Base-by-base conservation (phyloP, 2,797 vertebrate genomes). In the Chelon labrosus region DNA sequence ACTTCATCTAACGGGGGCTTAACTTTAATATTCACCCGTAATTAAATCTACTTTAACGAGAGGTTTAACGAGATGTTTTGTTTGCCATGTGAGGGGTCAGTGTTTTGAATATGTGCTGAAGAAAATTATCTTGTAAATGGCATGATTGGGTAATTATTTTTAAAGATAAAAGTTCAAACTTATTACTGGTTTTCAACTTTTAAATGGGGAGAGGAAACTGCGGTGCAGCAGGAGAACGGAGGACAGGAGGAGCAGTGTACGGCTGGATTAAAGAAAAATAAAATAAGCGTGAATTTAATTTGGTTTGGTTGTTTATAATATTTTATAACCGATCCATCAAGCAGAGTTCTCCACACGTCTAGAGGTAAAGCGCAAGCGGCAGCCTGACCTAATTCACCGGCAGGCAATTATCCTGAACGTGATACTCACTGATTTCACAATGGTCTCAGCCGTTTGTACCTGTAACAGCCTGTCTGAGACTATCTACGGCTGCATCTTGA, bases 401-500 rank as follows among this genome's bases (percentile, higher is more conserved):
- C 16, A 4, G 10, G 0, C n/a, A 17, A 46, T 46, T 25, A 55
- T 41, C 49, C 3, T 47, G 10, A 68, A 64, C 19, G 35, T 27
- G 16, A 46, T n/a, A 65, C 49, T 65, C 7, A 60, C 52, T 62
- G 3, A 47, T 44, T 42, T 3, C n/a, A 31, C 10, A 20, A 3
- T 53, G 47, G 38, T 35, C 10, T 79, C 31, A 25, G 39, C 1
- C 41, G 52, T 56, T 65, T 61, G 42, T 31, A 47, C 56, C 57
- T 73, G 58, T 20, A 49, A 60, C 46, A 76, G n/a, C 76, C 35
- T 73, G 76, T 76, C 65, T 35, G 31, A 54, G 35, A 70, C 49
- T 54, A 74, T 75, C 59, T 41, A 10, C 20, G 38, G 39, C 14
- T 7, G 41, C 46, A 71, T 70, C 37, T 59, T 35, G n/a, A 80